Evolutionary conservation across 1,140 invertebrate species (phyloP), one percentile per base, ranked within the genome.

Genomic region (Ceratina australensis): DNA sequence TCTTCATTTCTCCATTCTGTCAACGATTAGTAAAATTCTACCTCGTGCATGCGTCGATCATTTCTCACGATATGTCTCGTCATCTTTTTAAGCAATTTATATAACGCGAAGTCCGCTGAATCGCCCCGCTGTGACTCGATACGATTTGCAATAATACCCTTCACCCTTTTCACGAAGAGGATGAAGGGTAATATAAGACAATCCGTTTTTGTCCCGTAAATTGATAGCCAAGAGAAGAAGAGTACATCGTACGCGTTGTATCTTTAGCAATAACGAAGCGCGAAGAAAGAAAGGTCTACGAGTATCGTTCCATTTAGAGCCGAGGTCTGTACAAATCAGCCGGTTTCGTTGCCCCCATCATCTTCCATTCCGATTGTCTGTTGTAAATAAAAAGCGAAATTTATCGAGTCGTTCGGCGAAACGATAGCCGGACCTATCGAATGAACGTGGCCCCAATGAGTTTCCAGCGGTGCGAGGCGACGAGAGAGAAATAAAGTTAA

Each of bases 401-500:
- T 24, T 24, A 0, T 24, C 50, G 7, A 16, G 33, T 74, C 54
- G 22, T 20, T 75, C 22, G 33, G 33, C 33, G 33, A 42, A 3
- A 64, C 15, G 26, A 56, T 3, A 20, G 20, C 13, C 26, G 20
- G 4, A 1, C 20, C 5, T 16, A 3, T 3, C 3, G 24, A 54
- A n/a, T 8, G 2, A 42, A 8, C 54, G 16, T 18, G 22, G 47
- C 61, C 57, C 33, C 20, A 57, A 60, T 49, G 57, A 71, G 74
- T 61, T 20, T 71, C 22, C 74, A 71, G 66, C 66, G 47, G 65
- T 18, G 28, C 66, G 68, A 33, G 49, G 28, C 22, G 60, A 20
- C 22, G 42, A 72, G 8, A 33, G n/a, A 54, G n/a, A 60, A 60
- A 61, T 72, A 47, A 78, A 82, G 77, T 85, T 86, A 87, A 85